These are phyloP conservation scores for Monoplex corrugatus DNA, from an alignment of 2,888 invertebrate genomes.

Conservation along the genomic window DNA sequence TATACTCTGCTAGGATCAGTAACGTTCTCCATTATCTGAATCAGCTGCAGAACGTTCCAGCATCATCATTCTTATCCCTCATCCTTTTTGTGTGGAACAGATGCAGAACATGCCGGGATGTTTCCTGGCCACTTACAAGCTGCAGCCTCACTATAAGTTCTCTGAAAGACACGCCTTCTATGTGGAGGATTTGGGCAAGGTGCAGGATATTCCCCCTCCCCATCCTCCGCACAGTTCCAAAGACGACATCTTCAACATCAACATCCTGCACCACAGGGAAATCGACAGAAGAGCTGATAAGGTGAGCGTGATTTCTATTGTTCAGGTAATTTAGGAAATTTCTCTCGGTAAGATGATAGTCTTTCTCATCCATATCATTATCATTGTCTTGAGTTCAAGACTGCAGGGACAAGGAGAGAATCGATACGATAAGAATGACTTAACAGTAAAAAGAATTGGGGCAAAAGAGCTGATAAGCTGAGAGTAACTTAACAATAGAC, in stretches of 20 bases:
- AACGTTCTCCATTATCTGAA: too few species aligned
- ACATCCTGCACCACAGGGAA: constrained; percentile 62
- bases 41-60: too few species aligned
- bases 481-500: too few species aligned
- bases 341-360: too few species aligned
- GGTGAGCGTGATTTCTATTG: constrained; percentile 55
- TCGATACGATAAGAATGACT: too few species aligned
- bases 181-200: constrained; percentile 60
- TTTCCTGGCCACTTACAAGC: constrained; percentile 56
- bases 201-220: constrained; percentile 66
- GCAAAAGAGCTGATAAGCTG: too few species aligned
- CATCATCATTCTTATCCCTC: background rate
- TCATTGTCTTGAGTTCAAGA: too few species aligned
- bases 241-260: constrained; percentile 67
- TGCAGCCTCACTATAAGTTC: constrained; percentile 56
- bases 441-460: too few species aligned
- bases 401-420: too few species aligned
- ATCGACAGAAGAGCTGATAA: constrained; percentile 66
- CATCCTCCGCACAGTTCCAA: constrained; percentile 66
- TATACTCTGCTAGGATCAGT: background rate
- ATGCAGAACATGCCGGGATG: constrained; percentile 59
- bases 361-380: too few species aligned
- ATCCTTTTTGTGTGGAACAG: constrained; percentile 82
- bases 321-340: too few species aligned
- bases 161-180: constrained; percentile 65